Evolutionary conservation across 2,888 invertebrate genomes (phyloP).

Genomic region (Noctua janthe): DNA sequence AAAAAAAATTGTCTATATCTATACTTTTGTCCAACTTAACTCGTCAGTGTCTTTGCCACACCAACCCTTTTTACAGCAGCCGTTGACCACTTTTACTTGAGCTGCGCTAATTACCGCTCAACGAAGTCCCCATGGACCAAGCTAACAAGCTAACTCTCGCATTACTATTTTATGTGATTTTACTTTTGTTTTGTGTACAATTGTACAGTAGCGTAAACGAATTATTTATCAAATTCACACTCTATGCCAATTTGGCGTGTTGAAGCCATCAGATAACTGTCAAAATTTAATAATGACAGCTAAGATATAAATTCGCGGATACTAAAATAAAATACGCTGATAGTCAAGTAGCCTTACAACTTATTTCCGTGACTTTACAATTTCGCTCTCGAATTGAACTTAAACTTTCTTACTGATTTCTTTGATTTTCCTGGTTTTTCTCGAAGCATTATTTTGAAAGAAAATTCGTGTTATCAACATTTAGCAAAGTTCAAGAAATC

Average conservation of each 20-base stretch:
- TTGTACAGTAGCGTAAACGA: background rate
- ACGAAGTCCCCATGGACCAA: constrained; percentile 37
- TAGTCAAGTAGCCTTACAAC: background rate
- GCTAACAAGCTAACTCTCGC: constrained; percentile 27
- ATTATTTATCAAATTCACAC: background rate
- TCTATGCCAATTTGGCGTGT: background rate
- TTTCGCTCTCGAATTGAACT: background rate
- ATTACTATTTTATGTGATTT: constrained; percentile 47
- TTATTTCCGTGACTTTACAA: background rate
- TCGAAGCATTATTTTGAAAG: background rate
- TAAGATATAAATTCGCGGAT: background rate
- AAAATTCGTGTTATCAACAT: background rate
- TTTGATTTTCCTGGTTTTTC: background rate
- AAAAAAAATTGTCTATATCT: background rate
- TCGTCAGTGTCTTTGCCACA: constrained; percentile 30
- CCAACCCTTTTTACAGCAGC: constrained; percentile 51
- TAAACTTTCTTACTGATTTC: background rate
- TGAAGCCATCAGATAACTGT: background rate
- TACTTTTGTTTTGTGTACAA: constrained; percentile 40
- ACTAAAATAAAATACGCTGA: background rate
- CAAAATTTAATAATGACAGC: background rate
- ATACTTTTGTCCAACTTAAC: background rate
- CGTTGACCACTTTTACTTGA: constrained; percentile 45
- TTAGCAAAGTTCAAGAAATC: background rate
- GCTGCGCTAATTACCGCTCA: constrained; percentile 36